Evolutionary conservation across 2,797 vertebrate species (phyloP), one percentile per base, ranked within the genome.

Genomic region (Pseudochirops cupreus): DNA sequence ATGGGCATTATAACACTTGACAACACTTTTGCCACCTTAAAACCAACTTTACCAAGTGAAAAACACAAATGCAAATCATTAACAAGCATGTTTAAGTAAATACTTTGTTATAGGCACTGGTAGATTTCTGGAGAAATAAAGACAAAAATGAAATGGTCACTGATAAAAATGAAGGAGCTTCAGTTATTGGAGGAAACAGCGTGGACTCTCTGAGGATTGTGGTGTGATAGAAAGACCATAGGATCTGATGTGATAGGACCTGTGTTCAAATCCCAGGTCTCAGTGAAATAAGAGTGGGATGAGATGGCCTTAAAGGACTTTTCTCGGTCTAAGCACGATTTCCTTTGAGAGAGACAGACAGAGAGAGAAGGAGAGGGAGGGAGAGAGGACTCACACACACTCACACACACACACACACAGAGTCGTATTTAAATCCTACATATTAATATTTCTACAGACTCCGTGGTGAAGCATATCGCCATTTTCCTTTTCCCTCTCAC

Each of bases 401-500:
- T 1, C 46, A 46, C 46, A 46, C 46, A 46, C 46, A 46, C 46
- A 46, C 2, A 52, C 52, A 52, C 52, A 52, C 52, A 52, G 1
- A 52, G 46, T 46, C n/a, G 6, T 87, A 87, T 87, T 87, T 50
- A 50, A 11, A 46, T 87, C 3, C 24, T 87, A 28, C 21, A 9
- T 87, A 10, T 28, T 87, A 87, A 3, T 46, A 28, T 50, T 87
- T 87, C 39, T 50, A 26, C 39, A 46, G 39, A 24, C 39, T 82
- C 74, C 50, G 67, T 39, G n/a, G 21, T 82, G n/a, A 46, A 82
- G 6, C 18, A 74, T 53, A 18, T 91, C 67, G 12, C 0, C 92
- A 24, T 31, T 96, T 58, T 89, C 29, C 16, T n/a, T 96, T 58
- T 89, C 24, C 67, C 53, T 92, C 52, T 94, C 90, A 46, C 92